These are phyloP conservation scores for Orcinus orca DNA, from an alignment of 2,113 vertebrate genomes.

Conservation along the genomic window DNA sequence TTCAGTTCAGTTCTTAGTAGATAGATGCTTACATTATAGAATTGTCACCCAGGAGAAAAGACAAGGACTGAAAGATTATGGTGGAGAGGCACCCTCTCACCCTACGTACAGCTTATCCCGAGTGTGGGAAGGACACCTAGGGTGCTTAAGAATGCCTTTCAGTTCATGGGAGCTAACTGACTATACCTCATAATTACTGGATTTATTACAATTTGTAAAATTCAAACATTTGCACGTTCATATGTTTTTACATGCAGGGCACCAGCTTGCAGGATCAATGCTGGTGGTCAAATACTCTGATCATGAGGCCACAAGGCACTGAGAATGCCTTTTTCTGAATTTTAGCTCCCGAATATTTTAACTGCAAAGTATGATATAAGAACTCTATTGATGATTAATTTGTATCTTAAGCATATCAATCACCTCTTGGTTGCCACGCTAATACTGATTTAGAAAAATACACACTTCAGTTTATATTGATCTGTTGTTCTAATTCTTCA, in stretches of 20 bases:
- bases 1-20: conserved; percentile 45
- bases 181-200: not conserved
- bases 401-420: conserved; percentile 76
- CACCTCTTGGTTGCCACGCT: conserved; percentile 72
- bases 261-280: not conserved
- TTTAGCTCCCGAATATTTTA: conserved; percentile 49
- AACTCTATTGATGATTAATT: conserved; percentile 65
- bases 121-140: not conserved
- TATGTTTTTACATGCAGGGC: not conserved
- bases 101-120: not conserved
- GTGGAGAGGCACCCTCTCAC: not conserved
- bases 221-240: not conserved
- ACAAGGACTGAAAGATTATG: conserved; percentile 19
- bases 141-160: not conserved
- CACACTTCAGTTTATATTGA: conserved; percentile 80
- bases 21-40: conserved; percentile 55
- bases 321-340: not conserved
- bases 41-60: conserved; percentile 45
- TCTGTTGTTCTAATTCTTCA: conserved; percentile 81
- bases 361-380: conserved; percentile 50
- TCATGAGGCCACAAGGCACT: not conserved
- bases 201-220: conserved; percentile 15
- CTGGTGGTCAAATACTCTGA: not conserved
- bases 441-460: conserved; percentile 80
- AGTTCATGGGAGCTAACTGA: not conserved